Percentiles rank a stretch among this genome's conserved stretches.
Evolutionary conservation across 2,888 invertebrate genomes (phyloP).

Genomic region (Mechanitis messenoides): DNA sequence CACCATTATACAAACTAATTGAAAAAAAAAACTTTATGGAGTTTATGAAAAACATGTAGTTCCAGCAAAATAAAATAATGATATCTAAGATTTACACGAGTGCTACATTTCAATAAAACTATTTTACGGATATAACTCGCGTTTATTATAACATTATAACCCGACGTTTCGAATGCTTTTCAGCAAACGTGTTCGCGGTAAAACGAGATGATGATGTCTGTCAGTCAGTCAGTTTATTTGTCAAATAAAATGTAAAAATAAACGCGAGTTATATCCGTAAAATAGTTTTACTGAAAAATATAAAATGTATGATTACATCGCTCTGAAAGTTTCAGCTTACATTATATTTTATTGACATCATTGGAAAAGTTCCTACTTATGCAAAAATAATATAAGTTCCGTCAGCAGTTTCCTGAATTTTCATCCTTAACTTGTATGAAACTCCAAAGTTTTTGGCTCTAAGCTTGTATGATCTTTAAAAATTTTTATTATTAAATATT

Average conservation of each 20-base stretch:
- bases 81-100: no score
- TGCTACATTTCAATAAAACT: no score
- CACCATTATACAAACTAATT: not conserved
- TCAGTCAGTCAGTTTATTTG: no score
- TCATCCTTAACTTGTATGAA: not conserved
- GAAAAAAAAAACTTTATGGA: not conserved
- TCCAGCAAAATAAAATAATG: not conserved
- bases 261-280: no score
- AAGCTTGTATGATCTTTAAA: not conserved
- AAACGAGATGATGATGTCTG: no score
- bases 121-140: no score
- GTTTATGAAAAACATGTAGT: not conserved
- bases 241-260: no score
- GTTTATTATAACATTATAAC: no score
- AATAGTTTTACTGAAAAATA: no score
- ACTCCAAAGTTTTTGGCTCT: not conserved
- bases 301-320: not conserved
- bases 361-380: not conserved
- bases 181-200: no score
- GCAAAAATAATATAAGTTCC: conserved; percentile 2
- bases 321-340: not conserved
- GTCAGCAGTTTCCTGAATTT: not conserved
- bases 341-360: not conserved
- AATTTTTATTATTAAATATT: no score
- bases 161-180: no score